Evolutionary conservation across 2,888 invertebrate genomes (phyloP).

Genomic region (Galerucella nymphaeae): DNA sequence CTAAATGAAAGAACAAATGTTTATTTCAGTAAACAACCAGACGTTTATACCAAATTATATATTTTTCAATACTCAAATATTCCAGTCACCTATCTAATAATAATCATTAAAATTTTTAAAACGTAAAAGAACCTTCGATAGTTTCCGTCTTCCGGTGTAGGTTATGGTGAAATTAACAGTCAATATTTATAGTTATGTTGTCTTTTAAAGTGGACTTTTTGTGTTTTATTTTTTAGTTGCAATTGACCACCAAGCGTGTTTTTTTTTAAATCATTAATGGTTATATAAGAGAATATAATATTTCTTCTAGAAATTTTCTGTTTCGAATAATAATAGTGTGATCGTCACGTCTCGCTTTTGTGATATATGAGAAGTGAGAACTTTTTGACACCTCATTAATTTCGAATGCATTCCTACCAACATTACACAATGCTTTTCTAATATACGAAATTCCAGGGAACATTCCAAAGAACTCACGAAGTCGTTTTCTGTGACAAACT

Average conservation of each 20-base stretch:
- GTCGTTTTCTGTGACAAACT: background rate
- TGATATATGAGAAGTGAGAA: slow-evolving; percentile 17
- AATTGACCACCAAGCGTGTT: background rate
- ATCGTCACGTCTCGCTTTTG: slow-evolving; percentile 7
- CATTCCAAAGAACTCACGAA: slow-evolving; percentile 12
- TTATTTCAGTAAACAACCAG: too few species aligned
- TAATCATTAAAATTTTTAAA: slow-evolving; percentile 11
- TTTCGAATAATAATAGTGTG: too few species aligned
- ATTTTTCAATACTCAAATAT: slow-evolving; percentile 11
- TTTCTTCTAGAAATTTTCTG: too few species aligned
- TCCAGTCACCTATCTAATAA: slow-evolving; percentile 11
- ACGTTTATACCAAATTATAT: background rate
- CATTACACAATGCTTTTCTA: slow-evolving; percentile 21
- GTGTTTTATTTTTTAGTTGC: background rate
- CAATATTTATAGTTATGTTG: background rate
- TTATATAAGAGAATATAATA: too few species aligned
- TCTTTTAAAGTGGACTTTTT: too few species aligned
- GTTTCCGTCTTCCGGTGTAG: slow-evolving; percentile 18
- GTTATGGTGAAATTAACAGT: slow-evolving; percentile 10
- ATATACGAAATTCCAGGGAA: slow-evolving; percentile 21
- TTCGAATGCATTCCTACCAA: slow-evolving; percentile 14
- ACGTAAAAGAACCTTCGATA: slow-evolving; percentile 5
- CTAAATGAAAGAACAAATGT: too few species aligned
- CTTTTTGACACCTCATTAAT: slow-evolving; percentile 30
- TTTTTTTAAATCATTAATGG: too few species aligned